Conservation (phyloP, 2,797 vertebrate genomes). For the Falco novaeseelandiae region DNA sequence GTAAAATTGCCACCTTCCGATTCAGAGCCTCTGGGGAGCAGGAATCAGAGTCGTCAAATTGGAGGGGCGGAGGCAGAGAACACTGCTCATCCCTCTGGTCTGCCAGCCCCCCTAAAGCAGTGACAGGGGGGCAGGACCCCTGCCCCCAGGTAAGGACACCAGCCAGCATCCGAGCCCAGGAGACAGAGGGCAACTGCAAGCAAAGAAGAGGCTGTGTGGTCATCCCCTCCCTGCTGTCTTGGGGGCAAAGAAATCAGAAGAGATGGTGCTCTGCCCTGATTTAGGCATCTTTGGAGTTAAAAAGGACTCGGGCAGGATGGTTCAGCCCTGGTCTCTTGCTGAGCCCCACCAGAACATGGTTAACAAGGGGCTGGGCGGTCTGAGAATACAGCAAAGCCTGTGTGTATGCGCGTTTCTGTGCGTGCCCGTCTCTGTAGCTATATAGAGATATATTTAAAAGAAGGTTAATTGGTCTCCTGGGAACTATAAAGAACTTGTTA, state of each 20-base stretch:
- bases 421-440: background rate
- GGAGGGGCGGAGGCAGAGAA: background rate
- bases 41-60: conserved; percentile 20
- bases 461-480: conserved; percentile 67
- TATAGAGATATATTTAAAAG: conserved; percentile 55
- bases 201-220: background rate
- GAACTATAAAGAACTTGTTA: conserved; percentile 63
- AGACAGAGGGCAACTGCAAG: background rate
- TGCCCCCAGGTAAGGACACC: background rate
- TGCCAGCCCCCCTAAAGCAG: background rate
- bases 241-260: background rate
- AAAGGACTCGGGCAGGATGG: background rate
- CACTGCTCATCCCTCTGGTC: background rate
- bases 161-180: background rate
- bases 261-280: background rate
- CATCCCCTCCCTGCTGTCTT: background rate
- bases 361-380: conserved; percentile 20
- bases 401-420: background rate
- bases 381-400: background rate
- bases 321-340: background rate
- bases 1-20: conserved; percentile 27
- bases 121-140: background rate
- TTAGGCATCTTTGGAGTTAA: background rate
- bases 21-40: background rate
- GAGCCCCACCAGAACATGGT: background rate